These are phyloP conservation scores for Drosophila algonquin DNA, from an alignment of 2,888 invertebrate species.

Conservation along the genomic window DNA sequence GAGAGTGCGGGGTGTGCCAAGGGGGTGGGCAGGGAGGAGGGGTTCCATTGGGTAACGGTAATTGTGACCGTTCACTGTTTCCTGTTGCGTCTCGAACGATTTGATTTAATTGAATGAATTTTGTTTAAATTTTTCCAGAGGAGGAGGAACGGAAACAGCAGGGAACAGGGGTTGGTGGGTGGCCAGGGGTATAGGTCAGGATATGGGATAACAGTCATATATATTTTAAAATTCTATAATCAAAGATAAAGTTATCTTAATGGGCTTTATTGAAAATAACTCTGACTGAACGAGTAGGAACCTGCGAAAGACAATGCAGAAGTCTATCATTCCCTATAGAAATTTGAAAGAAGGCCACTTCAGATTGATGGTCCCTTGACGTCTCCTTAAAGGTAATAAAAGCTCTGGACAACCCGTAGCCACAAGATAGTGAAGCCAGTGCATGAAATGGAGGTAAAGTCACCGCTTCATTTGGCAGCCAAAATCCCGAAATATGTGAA, in stretches of 20 bases:
- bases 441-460: not conserved
- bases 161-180: not conserved
- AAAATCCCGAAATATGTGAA: not conserved
- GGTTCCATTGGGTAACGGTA: conserved; percentile 16
- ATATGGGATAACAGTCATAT: not conserved
- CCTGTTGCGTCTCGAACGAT: conserved; percentile 34
- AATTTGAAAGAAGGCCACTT: too few relatives aligned
- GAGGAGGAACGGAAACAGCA: not conserved
- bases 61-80: conserved; percentile 27
- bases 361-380: too few relatives aligned
- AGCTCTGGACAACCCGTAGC: too few relatives aligned
- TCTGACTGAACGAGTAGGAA: too few relatives aligned
- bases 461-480: not conserved
- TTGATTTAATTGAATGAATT: conserved; percentile 37
- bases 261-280: too few relatives aligned
- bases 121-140: conserved; percentile 14
- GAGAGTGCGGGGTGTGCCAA: not conserved
- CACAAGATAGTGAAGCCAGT: not conserved
- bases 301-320: too few relatives aligned
- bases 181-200: not conserved
- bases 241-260: not conserved
- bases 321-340: too few relatives aligned
- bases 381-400: too few relatives aligned
- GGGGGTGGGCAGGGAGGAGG: not conserved
- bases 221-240: not conserved